Base-by-base conservation (phyloP, 35 echinoderm and acorn worm genomes). In the Ophioderma brevispina region DNA sequence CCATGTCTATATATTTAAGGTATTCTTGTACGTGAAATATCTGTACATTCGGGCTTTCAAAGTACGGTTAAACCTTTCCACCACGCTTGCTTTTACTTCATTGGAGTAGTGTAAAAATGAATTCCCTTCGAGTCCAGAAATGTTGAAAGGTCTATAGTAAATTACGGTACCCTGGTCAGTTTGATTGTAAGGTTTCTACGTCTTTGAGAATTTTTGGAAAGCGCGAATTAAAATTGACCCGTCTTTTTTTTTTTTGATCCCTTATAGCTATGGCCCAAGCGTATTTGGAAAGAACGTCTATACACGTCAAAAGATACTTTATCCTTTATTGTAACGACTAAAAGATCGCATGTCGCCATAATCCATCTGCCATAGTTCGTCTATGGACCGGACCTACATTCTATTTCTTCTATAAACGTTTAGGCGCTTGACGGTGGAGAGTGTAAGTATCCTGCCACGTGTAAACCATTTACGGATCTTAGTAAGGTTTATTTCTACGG, bases 11-110 rank as follows among this genome's bases (percentile, higher is more conserved):
- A 11, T 88, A 88, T 34, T 80, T 88, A 88, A 0, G 14, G 86
- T 88, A 33, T 88, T 88, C 3, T 0, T 13, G 32, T 37, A 88
- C 28, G 86, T 41, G 79, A 88, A 88, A 49, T 80, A 88, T 31
- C 10, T 78, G 37, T 64, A 88, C 39, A 88, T 78, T 46, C 43
- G 37, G 32, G 76, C 75, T 56, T 96, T 96, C 1, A 96, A 52
- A 0, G 91, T 93, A 0, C 86, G 63, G 43, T 96, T 96, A 59
- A 96, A 96, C 38, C 91, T 81, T 38, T 94, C 87, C 3, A 94
- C 79, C 0, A 94, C 38, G 33, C 78, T 75, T 10, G 92, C 92
- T 49, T 94, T 89, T 0, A 78, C 82, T 84, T 94, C 80, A 38
- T 89, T 87, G 3, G 86, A 82, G 15, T 86, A 89, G 40, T n/a